Evolutionary conservation across 2,113 vertebrate species (phyloP).

Genomic region (Sinosuthora webbiana): DNA sequence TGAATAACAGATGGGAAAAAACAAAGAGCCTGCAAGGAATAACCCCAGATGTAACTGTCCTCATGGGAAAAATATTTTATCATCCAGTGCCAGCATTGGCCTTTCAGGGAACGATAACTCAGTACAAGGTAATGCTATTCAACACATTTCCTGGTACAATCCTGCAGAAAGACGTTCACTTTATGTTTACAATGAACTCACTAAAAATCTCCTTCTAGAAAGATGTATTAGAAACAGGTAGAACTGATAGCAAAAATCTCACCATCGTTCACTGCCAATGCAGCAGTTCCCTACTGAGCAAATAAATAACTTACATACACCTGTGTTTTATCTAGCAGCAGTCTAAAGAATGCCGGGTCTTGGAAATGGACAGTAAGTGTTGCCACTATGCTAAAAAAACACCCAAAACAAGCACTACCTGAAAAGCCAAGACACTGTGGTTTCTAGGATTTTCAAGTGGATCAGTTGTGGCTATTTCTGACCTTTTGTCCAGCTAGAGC

Average conservation of each 20-base stretch:
- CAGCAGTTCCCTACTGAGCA: not conserved
- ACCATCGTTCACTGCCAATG: not conserved
- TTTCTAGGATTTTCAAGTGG: not conserved
- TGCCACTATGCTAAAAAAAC: not conserved
- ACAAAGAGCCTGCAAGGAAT: not conserved
- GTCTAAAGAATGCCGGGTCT: not conserved
- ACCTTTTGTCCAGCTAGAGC: not conserved
- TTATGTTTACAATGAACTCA: not conserved
- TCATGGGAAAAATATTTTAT: conserved; percentile 40
- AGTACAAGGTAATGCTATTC: conserved; percentile 48
- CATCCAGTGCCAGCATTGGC: conserved; percentile 12
- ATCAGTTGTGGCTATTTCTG: not conserved
- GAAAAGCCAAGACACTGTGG: not conserved
- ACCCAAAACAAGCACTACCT: not conserved
- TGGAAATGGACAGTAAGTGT: not conserved
- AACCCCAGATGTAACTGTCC: not conserved
- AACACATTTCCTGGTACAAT: not conserved
- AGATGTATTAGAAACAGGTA: not conserved
- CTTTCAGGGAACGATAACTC: not conserved
- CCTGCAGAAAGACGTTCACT: not conserved
- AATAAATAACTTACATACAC: not conserved
- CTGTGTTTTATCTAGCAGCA: not conserved
- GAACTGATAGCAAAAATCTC: not conserved
- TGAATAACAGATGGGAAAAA: not conserved
- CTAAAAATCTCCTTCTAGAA: not conserved